Evolutionary conservation across 2,888 invertebrate species (phyloP), one percentile per base, ranked within the genome.

Genomic region (Alloscopus bannaensis): DNA sequence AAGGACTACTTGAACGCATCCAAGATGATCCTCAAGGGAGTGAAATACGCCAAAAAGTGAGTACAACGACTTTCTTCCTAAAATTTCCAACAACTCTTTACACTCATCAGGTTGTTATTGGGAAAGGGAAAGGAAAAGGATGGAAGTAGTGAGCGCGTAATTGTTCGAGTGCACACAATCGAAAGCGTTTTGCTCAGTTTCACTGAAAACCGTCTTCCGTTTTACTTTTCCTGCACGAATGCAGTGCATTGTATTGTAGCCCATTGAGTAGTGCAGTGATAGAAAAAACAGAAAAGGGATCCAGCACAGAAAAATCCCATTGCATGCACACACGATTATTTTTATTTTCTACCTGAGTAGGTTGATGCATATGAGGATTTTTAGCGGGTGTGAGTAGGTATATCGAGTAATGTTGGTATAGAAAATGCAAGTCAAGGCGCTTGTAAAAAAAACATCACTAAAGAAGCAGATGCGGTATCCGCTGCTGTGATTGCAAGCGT

Each of bases 1-100:
- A 91, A 91, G 71, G 91, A 93, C 82, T 95, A 95, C 88, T 90
- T 93, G 1, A 92, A 92, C 1, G 95, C 94, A 0, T 94, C 93
- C n/a, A 93, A 94, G 84, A 91, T 94, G 82, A 88, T 95, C 13
- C 87, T 95, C 72, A 93, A 93, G 87, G 92, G 93, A 59, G 91
- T 92, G 20, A 93, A 92, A 86, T 89, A 93, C 80, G 89, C 94
- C 83, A 90, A 92, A 86, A 91, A 91, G 92, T 94, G 90, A 87
- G 90, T 89, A 70, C 42, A 29, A n/a, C 50, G 57, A 57, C 70
- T 64, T 16, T 70, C 42, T 50, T 69, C 36, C 13, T 36, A 36
- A 36, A 6, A 8, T 36, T 6, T 8, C 36, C 13, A 36, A 36
- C 18, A n/a, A 18, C 45, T 45, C 13, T 36, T 36, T 13, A 36